phyloP scores from a whole-genome alignment of 2,888 invertebrate genomes.

The Coenonympha glycerion region DNA sequence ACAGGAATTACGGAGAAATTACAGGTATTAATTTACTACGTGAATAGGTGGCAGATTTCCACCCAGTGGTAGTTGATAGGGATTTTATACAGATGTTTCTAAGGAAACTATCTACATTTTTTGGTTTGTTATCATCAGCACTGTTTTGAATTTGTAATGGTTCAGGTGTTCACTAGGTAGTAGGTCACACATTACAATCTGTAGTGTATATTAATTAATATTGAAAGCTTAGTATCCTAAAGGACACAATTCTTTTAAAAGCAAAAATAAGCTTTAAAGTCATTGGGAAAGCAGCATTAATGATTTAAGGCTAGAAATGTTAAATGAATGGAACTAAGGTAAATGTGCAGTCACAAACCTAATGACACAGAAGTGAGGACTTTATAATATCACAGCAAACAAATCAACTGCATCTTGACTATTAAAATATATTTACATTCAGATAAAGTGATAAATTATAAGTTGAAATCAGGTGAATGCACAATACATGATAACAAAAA shows the following conservation, averaged over 20 bases:
- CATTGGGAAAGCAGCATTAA: too few relatives aligned
- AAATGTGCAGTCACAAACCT: neutral
- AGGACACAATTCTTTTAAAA: too few relatives aligned
- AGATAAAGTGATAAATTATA: conserved; percentile 17
- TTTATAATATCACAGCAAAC: neutral
- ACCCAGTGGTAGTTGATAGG: neutral
- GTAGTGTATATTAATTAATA: too few relatives aligned
- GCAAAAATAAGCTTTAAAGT: too few relatives aligned
- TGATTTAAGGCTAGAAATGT: too few relatives aligned
- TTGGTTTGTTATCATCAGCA: too few relatives aligned
- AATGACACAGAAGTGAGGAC: neutral
- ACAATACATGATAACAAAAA: neutral
- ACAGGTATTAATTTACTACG: conserved; percentile 33
- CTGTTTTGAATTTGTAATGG: too few relatives aligned
- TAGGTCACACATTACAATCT: too few relatives aligned
- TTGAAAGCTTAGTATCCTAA: too few relatives aligned
- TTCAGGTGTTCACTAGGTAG: too few relatives aligned
- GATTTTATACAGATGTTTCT: neutral
- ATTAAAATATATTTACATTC: conserved; percentile 13
- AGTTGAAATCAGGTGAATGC: conserved; percentile 9
- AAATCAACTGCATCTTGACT: neutral
- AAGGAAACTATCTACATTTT: neutral
- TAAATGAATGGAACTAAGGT: too few relatives aligned
- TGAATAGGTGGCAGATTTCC: conserved; percentile 24
- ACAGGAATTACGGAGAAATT: conserved; percentile 42